Conservation (phyloP, 2,888 invertebrate genomes). For the Apotomis capreana region DNA sequence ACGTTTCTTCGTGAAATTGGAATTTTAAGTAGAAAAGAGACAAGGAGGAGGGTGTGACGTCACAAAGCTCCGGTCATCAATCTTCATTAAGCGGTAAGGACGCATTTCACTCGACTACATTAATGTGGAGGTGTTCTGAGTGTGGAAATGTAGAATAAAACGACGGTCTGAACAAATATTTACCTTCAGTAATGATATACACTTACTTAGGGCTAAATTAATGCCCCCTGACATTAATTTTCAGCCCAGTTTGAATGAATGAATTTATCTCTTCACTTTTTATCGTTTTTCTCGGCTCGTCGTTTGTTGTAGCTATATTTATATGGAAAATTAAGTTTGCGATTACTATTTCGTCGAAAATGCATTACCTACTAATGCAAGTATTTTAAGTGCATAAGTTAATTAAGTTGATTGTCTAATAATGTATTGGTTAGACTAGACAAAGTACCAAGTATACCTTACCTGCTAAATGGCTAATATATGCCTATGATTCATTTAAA, state of each 20-base stretch:
- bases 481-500: too few species aligned
- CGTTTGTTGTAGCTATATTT: too few species aligned
- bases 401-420: too few species aligned
- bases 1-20: conserved; percentile 48
- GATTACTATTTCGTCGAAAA: too few species aligned
- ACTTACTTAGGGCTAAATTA: conserved; percentile 36
- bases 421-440: too few species aligned
- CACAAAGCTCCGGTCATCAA: conserved; percentile 54
- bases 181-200: conserved; percentile 33
- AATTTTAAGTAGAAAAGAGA: conserved; percentile 53
- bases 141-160: conserved; percentile 37
- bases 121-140: conserved; percentile 44
- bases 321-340: too few species aligned
- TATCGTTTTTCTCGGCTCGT: background rate
- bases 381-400: too few species aligned
- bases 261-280: background rate
- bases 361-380: too few species aligned
- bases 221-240: conserved; percentile 15
- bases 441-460: too few species aligned
- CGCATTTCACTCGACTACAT: conserved; percentile 49
- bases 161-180: conserved; percentile 36
- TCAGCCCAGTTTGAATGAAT: background rate
- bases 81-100: conserved; percentile 59
- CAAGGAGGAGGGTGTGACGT: conserved; percentile 53
- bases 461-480: too few species aligned